These are phyloP conservation scores for Actinernus sp. DNA, from an alignment of 92 coral and sea anemone species.

Conservation along the genomic window DNA sequence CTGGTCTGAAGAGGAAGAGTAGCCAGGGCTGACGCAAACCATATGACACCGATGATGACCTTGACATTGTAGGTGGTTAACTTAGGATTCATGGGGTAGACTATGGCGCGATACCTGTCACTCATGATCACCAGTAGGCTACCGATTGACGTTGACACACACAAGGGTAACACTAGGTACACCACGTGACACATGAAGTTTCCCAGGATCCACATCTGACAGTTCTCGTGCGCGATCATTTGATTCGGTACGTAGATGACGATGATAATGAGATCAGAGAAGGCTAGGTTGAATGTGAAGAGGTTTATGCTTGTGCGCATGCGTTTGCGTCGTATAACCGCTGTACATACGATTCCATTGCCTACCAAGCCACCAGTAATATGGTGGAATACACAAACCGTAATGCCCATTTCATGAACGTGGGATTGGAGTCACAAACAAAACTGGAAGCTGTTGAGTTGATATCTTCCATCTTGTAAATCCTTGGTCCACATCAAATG, in stretches of 20 bases:
- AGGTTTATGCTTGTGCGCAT: constrained; percentile 62
- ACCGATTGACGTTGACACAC: constrained; percentile 63
- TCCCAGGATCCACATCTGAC: constrained; percentile 73
- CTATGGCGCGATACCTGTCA: constrained; percentile 84
- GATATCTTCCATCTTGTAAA: too few relatives aligned
- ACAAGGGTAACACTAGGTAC: constrained; percentile 63
- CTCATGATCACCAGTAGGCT: constrained; percentile 71
- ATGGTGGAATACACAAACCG: constrained; percentile 64
- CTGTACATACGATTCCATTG: constrained; percentile 76
- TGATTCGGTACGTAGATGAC: constrained; percentile 79
- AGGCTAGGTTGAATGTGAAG: constrained; percentile 77
- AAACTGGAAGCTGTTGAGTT: too few relatives aligned
- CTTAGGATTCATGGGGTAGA: constrained; percentile 72
- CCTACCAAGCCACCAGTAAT: constrained; percentile 73
- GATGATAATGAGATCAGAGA: constrained; percentile 72
- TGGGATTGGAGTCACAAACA: too few relatives aligned
- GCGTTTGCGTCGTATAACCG: constrained; percentile 67
- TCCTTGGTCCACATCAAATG: too few relatives aligned
- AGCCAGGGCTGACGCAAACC: constrained; percentile 58
- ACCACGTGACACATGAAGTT: constrained; percentile 66
- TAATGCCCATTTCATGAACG: constrained; percentile 45
- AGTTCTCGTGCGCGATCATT: constrained; percentile 72
- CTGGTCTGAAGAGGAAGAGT: constrained; percentile 12
- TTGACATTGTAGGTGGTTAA: constrained; percentile 53
- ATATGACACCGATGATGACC: constrained; percentile 55